Percentiles rank a stretch among this genome's conserved stretches.
Evolutionary conservation across 2,113 vertebrate species (phyloP).

Genomic region (Turdus rufiventris): DNA sequence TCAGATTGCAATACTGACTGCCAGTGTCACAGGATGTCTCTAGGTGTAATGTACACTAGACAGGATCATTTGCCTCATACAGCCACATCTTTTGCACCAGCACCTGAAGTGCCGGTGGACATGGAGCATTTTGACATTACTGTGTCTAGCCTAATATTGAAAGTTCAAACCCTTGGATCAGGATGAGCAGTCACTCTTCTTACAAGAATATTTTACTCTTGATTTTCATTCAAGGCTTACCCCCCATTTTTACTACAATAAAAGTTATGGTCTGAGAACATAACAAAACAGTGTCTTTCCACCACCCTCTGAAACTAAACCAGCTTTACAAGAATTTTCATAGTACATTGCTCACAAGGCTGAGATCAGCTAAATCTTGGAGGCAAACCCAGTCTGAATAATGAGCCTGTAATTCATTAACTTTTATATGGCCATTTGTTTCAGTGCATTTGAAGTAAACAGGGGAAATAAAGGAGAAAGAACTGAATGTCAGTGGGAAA

Average conservation of each 20-base stretch:
- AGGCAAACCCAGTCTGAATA: neutral
- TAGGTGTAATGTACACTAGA: neutral
- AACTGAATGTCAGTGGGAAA: neutral
- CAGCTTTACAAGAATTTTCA: neutral
- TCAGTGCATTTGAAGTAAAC: neutral
- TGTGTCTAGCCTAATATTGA: neutral
- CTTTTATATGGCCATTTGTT: neutral
- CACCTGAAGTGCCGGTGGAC: neutral
- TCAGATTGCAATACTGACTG: neutral
- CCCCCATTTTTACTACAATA: neutral
- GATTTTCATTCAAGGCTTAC: neutral
- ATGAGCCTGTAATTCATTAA: neutral
- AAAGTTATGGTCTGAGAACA: neutral
- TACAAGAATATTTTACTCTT: neutral
- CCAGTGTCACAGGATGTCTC: neutral
- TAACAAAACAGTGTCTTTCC: neutral
- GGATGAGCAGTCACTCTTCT: neutral
- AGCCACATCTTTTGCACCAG: neutral
- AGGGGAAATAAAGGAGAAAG: neutral
- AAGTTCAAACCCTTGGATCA: neutral
- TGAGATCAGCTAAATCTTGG: neutral
- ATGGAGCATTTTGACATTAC: neutral
- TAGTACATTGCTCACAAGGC: neutral
- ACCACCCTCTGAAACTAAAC: neutral
- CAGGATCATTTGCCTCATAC: neutral